Conservation (phyloP, 2,888 invertebrate species). For the Atethmia centrago region DNA sequence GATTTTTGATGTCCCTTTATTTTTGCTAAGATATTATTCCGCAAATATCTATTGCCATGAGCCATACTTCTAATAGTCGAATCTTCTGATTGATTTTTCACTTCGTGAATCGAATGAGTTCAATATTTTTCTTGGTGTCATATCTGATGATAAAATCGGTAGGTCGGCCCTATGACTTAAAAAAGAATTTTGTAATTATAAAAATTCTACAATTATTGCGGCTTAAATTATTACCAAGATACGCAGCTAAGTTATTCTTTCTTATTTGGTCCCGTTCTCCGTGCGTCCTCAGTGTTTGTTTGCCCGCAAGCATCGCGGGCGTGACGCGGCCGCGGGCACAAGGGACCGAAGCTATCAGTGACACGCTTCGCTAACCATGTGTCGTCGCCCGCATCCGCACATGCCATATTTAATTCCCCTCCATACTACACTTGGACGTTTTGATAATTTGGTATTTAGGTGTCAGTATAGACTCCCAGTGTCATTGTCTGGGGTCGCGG, state of each 20-base stretch:
- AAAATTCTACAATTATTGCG: neutral
- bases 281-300: conserved; percentile 30
- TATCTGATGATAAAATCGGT: neutral
- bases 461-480: neutral
- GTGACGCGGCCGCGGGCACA: conserved; percentile 61
- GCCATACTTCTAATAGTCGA: neutral
- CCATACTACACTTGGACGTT: conserved; percentile 29
- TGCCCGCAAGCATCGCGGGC: conserved; percentile 1
- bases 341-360: conserved; percentile 74
- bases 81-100: neutral
- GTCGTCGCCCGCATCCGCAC: conserved; percentile 70
- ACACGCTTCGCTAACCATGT: conserved; percentile 76
- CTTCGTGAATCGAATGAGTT: neutral
- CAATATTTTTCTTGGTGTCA: neutral
- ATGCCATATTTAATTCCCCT: conserved; percentile 64
- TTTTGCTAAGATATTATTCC: conserved; percentile 11
- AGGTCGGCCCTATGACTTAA: too few species aligned
- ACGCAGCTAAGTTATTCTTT: neutral
- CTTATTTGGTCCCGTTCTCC: neutral
- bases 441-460: conserved; percentile 12
- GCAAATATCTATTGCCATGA: neutral
- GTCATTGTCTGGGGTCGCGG: neutral
- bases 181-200: too few species aligned
- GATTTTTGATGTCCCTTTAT: conserved; percentile 35
- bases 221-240: neutral